These are phyloP conservation scores for Philopotamus ludificatus DNA, from an alignment of 1,140 invertebrate species.

Conservation along the genomic window DNA sequence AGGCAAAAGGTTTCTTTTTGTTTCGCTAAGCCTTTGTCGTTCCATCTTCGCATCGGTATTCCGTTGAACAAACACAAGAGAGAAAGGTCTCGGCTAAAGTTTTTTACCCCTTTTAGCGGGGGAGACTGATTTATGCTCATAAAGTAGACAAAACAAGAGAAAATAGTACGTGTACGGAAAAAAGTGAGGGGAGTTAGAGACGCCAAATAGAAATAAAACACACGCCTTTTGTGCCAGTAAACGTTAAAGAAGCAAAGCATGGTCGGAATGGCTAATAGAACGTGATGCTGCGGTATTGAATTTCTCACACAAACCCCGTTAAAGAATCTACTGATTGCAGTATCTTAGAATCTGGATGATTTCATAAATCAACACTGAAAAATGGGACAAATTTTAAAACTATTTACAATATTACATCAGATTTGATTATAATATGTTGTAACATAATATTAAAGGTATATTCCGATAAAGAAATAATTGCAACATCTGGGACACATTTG, in stretches of 20 bases:
- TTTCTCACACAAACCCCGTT: too few species aligned
- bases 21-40: constrained; percentile 17
- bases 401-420: too few species aligned
- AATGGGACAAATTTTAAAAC: too few species aligned
- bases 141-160: background rate
- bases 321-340: too few species aligned
- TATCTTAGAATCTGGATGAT: too few species aligned
- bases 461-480: too few species aligned
- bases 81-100: constrained; percentile 7
- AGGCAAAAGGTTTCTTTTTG: constrained; percentile 16
- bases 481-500: too few species aligned
- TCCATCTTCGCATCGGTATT: constrained; percentile 9
- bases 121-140: background rate
- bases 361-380: too few species aligned
- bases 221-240: background rate
- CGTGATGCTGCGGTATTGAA: too few species aligned
- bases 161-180: background rate
- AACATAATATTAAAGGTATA: too few species aligned
- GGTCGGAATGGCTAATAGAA: too few species aligned
- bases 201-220: background rate
- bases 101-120: constrained; percentile 4
- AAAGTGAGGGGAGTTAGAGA: background rate
- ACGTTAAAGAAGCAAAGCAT: background rate
- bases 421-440: too few species aligned
- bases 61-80: constrained; percentile 11